Evolutionary conservation across 2,113 vertebrate species (phyloP).

Genomic region (Acanthochromis polyacanthus): DNA sequence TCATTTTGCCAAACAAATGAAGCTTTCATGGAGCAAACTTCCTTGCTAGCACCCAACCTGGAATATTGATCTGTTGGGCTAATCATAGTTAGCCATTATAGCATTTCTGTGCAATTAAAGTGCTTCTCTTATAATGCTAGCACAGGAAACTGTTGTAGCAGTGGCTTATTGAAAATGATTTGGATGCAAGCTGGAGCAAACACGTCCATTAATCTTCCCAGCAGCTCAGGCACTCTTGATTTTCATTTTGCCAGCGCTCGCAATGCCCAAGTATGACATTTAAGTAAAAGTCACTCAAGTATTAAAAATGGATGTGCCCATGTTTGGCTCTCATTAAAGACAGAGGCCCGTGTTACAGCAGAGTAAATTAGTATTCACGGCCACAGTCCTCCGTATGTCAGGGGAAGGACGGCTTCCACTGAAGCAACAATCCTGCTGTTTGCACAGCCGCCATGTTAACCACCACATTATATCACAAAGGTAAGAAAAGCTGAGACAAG

Average conservation of each 20-base stretch:
- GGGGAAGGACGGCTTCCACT: constrained; percentile 13
- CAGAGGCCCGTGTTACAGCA: not conserved
- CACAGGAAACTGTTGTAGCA: not conserved
- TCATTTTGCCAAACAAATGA: constrained; percentile 20
- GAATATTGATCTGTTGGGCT: constrained; percentile 11
- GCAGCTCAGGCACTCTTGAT: not conserved
- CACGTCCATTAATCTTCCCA: constrained; percentile 40
- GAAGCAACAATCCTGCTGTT: constrained; percentile 44
- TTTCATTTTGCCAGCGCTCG: constrained; percentile 40
- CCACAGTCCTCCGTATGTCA: constrained; percentile 19
- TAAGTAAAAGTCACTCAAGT: constrained; percentile 66
- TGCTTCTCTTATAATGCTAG: constrained; percentile 16
- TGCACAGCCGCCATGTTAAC: constrained; percentile 22
- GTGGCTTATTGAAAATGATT: constrained; percentile 28
- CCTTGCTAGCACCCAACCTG: not conserved
- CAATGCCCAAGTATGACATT: constrained; percentile 55
- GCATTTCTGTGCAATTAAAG: constrained; percentile 36
- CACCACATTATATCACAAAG: constrained; percentile 21
- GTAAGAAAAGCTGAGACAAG: constrained; percentile 21
- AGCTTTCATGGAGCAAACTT: constrained; percentile 6
- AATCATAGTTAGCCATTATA: constrained; percentile 19
- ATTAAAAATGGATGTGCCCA: constrained; percentile 52
- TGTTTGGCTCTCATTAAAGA: constrained; percentile 61
- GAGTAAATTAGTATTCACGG: constrained; percentile 58
- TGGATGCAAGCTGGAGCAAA: constrained; percentile 27